A percentile compares a stretch with the other conserved stretches of the same genome.
Evolutionary conservation across 2,888 invertebrate genomes (phyloP).

Genomic region (Eueremaeus valkanovi): DNA sequence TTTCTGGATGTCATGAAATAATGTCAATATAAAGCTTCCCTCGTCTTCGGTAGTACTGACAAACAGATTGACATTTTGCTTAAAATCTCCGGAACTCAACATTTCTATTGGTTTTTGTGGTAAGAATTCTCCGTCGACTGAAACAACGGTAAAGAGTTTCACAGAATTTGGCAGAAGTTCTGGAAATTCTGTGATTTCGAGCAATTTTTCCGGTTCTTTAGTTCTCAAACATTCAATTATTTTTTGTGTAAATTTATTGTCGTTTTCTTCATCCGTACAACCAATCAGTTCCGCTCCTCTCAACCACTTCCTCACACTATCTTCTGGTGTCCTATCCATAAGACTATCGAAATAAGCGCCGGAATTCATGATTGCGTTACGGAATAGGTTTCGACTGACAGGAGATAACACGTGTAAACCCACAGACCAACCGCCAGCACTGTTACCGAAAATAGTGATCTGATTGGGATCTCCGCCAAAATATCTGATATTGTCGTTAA

Average conservation of each 20-base stretch:
- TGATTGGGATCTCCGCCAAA: constrained; percentile 37
- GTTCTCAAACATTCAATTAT: background rate
- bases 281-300: constrained; percentile 43
- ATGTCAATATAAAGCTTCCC: constrained; percentile 14
- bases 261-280: constrained; percentile 34
- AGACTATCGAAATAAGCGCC: background rate
- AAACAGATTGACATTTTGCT: constrained; percentile 22
- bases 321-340: background rate
- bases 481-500: constrained; percentile 34
- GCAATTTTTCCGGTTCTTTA: background rate
- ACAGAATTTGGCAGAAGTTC: background rate
- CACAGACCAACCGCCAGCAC: constrained; percentile 35
- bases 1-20: too few species aligned
- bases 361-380: constrained; percentile 23
- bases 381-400: constrained; percentile 4
- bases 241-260: background rate
- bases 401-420: constrained; percentile 34
- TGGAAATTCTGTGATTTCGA: background rate
- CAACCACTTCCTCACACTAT: constrained; percentile 36
- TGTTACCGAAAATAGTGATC: constrained; percentile 31
- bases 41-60: constrained; percentile 33
- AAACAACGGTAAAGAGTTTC: background rate
- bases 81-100: constrained; percentile 16
- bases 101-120: constrained; percentile 22
- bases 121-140: constrained; percentile 20